Percentiles rank a stretch among this genome's conserved stretches.
These are phyloP conservation scores for Eutrigla gurnardus DNA, from an alignment of 2,797 vertebrate species.

Conservation along the genomic window DNA sequence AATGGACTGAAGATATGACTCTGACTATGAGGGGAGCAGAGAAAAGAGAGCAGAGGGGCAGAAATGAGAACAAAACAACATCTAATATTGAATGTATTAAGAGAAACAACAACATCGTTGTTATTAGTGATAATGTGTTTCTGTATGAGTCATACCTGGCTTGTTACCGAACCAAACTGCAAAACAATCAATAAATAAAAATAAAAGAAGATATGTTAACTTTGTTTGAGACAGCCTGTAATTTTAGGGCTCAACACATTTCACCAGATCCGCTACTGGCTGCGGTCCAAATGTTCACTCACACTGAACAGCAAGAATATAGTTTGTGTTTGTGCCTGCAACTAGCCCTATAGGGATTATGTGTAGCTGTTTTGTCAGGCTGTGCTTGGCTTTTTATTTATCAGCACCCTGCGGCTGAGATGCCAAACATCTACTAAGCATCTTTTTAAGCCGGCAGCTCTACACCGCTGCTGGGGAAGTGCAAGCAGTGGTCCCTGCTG, in stretches of 20 bases:
- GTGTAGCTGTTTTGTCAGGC: conserved; percentile 55
- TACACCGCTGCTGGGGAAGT: conserved; percentile 48
- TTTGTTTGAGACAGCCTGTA: background rate
- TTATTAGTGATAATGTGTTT: background rate
- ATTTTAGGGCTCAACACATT: conserved; percentile 8
- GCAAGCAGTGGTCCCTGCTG: conserved; percentile 62
- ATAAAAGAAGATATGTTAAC: no score
- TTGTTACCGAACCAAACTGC: background rate
- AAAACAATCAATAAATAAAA: conserved; percentile 11
- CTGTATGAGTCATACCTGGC: background rate
- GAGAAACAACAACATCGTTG: background rate
- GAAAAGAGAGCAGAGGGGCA: background rate
- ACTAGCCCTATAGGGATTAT: conserved; percentile 37
- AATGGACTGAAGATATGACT: background rate
- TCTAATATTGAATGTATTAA: background rate
- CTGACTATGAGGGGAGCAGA: no score
- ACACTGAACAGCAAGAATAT: conserved; percentile 14
- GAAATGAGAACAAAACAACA: background rate
- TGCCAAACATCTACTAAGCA: conserved; percentile 64
- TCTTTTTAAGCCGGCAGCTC: conserved; percentile 62
- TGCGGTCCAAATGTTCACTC: conserved; percentile 33
- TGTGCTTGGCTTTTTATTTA: conserved; percentile 55
- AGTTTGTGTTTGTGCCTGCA: conserved; percentile 43
- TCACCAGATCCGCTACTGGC: conserved; percentile 9
- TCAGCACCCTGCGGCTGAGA: conserved; percentile 60